These are phyloP conservation scores for Xestia xanthographa DNA, from an alignment of 2,888 invertebrate genomes.

Conservation along the genomic window DNA sequence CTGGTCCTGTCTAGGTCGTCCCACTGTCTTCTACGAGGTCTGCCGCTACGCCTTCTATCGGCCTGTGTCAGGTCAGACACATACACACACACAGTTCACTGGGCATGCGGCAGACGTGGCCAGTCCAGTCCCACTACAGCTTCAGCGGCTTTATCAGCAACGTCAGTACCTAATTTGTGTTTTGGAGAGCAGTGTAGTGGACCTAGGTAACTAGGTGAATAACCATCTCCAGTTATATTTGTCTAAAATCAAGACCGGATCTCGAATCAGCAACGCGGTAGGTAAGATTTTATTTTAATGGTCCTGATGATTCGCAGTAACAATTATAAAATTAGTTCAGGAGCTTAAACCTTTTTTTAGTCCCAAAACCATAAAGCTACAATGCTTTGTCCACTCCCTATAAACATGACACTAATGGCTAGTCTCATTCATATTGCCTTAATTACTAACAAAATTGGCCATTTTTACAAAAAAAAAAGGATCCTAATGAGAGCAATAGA, in stretches of 20 bases:
- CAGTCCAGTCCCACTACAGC: too few relatives aligned
- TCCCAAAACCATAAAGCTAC: constrained; percentile 21
- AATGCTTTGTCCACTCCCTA: constrained; percentile 34
- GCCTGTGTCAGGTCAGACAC: too few relatives aligned
- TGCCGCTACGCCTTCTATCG: too few relatives aligned
- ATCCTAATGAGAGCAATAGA: constrained; percentile 71
- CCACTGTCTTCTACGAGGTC: too few relatives aligned
- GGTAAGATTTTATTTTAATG: constrained; percentile 32
- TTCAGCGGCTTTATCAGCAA: too few relatives aligned
- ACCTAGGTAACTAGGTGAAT: background rate
- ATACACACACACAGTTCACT: too few relatives aligned
- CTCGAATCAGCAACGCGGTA: constrained; percentile 28
- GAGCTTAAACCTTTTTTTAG: constrained; percentile 2
- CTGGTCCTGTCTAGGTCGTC: too few relatives aligned
- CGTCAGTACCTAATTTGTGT: too few relatives aligned
- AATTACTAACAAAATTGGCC: constrained; percentile 63
- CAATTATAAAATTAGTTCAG: constrained; percentile 45
- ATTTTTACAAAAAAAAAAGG: constrained; percentile 68
- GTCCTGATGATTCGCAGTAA: constrained; percentile 28
- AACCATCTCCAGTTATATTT: background rate
- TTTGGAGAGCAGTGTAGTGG: too few relatives aligned
- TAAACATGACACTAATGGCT: constrained; percentile 62
- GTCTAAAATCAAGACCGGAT: background rate
- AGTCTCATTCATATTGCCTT: constrained; percentile 62
- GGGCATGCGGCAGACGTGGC: too few relatives aligned